Evolutionary conservation across 2,888 invertebrate species (phyloP).

Genomic region (Pollenia amentaria): DNA sequence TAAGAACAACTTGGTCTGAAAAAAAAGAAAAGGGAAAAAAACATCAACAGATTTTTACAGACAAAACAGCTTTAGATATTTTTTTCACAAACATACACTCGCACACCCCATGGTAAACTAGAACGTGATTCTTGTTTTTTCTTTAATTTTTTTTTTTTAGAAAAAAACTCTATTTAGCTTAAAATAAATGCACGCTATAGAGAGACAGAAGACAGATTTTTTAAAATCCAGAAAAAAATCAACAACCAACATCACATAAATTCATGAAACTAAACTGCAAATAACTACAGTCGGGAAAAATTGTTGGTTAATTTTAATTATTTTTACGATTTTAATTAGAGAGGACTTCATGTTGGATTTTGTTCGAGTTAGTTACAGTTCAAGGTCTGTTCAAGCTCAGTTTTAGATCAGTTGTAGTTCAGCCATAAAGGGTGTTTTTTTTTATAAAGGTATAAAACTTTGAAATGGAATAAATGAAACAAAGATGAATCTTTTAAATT

Average conservation of each 20-base stretch:
- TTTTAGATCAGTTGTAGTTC: too few relatives aligned
- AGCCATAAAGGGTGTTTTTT: too few relatives aligned
- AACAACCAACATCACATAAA: constrained; percentile 8
- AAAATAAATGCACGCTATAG: constrained; percentile 48
- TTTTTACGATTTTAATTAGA: too few relatives aligned
- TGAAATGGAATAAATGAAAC: too few relatives aligned
- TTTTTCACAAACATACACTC: constrained; percentile 29
- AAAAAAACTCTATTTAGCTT: constrained; percentile 22
- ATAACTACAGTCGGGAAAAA: constrained; percentile 34
- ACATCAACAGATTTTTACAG: constrained; percentile 42
- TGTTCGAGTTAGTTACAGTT: too few relatives aligned
- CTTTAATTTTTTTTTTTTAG: too few relatives aligned
- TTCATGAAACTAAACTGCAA: constrained; percentile 17
- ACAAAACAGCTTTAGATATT: constrained; percentile 54
- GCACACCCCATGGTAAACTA: constrained; percentile 44
- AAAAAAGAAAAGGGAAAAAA: constrained; percentile 15
- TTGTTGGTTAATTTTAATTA: too few relatives aligned
- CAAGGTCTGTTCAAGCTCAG: too few relatives aligned
- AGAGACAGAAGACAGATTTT: constrained; percentile 57
- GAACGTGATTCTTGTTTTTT: constrained; percentile 62
- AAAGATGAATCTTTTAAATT: too few relatives aligned
- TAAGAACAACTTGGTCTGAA: constrained; percentile 30
- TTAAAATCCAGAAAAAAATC: constrained; percentile 30
- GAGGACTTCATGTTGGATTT: too few relatives aligned
- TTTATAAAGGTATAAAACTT: too few relatives aligned